These are phyloP conservation scores for Stenichneumon culpator DNA, from an alignment of 2,888 invertebrate genomes.

Conservation along the genomic window DNA sequence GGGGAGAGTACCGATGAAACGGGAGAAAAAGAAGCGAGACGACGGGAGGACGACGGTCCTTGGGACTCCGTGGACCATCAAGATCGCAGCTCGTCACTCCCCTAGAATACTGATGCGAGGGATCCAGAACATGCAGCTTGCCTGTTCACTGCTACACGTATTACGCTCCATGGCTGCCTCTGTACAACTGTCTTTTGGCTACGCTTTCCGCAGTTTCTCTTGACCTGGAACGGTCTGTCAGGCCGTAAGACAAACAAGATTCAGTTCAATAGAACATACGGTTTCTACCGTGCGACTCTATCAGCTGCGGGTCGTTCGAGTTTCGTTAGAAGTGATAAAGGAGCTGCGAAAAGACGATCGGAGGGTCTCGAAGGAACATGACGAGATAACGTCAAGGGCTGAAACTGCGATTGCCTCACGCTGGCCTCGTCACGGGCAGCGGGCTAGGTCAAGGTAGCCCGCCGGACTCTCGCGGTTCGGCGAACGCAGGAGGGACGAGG, in stretches of 20 bases:
- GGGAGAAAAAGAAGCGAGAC: conserved; percentile 30
- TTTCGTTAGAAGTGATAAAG: background rate
- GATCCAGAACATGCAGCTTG: conserved; percentile 22
- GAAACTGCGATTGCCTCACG: conserved; percentile 35
- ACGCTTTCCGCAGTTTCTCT: conserved; percentile 31
- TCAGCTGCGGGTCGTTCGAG: background rate
- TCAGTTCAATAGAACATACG: background rate
- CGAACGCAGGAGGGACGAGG: conserved; percentile 50
- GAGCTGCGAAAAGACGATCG: background rate
- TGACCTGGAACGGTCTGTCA: background rate
- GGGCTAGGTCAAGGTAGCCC: conserved; percentile 71
- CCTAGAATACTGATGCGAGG: conserved; percentile 69
- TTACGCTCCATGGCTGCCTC: background rate
- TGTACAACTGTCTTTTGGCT: conserved; percentile 31
- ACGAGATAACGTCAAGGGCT: conserved; percentile 53
- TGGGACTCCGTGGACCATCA: conserved; percentile 66
- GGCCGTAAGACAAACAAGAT: background rate
- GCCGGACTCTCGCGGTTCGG: conserved; percentile 55
- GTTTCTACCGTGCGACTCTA: background rate
- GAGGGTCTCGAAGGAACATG: background rate
- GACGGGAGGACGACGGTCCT: conserved; percentile 61
- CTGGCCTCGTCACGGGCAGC: conserved; percentile 62
- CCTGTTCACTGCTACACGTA: conserved; percentile 21
- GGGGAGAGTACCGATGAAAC: conserved; percentile 69
- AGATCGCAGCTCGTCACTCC: conserved; percentile 67